Percentiles rank a stretch among this genome's conserved stretches.
Evolutionary conservation across 2,888 invertebrate genomes (phyloP).

Genomic region (Scaptomyza flava): DNA sequence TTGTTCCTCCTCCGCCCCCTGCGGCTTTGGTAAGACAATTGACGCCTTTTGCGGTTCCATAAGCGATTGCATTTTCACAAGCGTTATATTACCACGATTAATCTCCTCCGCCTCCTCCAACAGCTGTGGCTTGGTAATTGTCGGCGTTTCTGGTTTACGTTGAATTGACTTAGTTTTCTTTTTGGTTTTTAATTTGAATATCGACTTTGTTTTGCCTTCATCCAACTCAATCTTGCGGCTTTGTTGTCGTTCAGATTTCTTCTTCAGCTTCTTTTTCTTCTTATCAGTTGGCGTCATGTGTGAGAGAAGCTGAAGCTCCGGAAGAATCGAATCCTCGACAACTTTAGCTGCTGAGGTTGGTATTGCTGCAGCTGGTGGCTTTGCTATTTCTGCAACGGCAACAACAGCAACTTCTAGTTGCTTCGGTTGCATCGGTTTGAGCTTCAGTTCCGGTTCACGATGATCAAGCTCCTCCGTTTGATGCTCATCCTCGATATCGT

Average conservation of each 20-base stretch:
- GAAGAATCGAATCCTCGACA: not conserved
- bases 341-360: slow-evolving; percentile 1
- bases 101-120: not conserved
- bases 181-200: not conserved
- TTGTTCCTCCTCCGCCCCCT: not conserved
- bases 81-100: not conserved
- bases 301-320: not conserved
- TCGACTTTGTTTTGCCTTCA: too few species aligned
- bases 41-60: not conserved
- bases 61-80: not conserved
- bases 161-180: not conserved
- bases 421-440: not conserved
- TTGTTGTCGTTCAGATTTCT: not conserved
- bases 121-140: not conserved
- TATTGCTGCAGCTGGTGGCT: not conserved
- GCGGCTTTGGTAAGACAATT: not conserved
- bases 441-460: not conserved
- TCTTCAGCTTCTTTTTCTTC: not conserved
- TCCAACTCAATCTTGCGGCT: not conserved
- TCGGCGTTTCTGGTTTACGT: not conserved
- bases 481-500: slow-evolving; percentile 8
- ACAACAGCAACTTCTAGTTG: not conserved
- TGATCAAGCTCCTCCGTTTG: not conserved
- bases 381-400: not conserved
- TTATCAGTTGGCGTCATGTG: not conserved